These are phyloP conservation scores for Protomyctophum bolini DNA, from an alignment of 2,113 vertebrate species.

Conservation along the genomic window DNA sequence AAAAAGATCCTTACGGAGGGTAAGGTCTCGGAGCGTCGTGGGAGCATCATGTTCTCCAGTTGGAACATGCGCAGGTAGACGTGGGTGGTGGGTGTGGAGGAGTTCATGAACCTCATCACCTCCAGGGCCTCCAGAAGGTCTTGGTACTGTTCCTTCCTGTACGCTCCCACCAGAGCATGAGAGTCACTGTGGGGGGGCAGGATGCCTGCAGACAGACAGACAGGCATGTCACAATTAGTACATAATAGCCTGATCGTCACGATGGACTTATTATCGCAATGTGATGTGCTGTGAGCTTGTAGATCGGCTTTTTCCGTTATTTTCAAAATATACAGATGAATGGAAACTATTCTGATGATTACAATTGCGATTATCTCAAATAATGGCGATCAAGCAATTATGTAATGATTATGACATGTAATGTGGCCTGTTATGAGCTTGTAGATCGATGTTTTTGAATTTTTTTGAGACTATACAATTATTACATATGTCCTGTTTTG, in stretches of 20 bases:
- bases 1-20: conserved; percentile 76
- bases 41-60: conserved; percentile 88
- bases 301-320: no score
- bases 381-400: no score
- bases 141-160: conserved; percentile 87
- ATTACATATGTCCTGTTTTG: no score
- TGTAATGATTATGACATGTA: no score
- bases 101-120: conserved; percentile 85
- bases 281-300: background rate
- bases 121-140: conserved; percentile 86
- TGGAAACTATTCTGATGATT: no score
- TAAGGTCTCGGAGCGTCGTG: conserved; percentile 81
- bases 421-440: no score
- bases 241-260: no score
- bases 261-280: background rate
- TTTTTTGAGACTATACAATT: no score
- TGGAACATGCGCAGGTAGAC: conserved; percentile 91
- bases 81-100: conserved; percentile 84
- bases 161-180: conserved; percentile 86
- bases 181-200: conserved; percentile 92
- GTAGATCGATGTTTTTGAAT: no score
- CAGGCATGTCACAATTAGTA: background rate
- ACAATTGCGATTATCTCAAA: no score
- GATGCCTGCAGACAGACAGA: conserved; percentile 79
- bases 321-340: no score